A percentile compares a stretch with the other conserved stretches of the same genome.
Evolutionary conservation across 2,888 invertebrate genomes (phyloP).

Genomic region (Caenorhabditis parvicauda): DNA sequence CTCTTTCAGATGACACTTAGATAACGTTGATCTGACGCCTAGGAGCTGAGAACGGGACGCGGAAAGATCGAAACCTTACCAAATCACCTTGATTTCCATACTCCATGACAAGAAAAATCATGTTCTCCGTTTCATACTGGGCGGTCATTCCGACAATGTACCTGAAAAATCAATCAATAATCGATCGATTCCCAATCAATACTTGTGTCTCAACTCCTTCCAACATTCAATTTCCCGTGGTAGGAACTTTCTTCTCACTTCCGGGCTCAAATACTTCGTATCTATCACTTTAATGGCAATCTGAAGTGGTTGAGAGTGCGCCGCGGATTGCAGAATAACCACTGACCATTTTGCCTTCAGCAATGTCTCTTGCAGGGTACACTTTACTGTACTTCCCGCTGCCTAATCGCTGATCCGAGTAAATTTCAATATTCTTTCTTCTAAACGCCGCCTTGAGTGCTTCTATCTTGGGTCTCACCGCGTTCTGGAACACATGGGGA

Average conservation of each 20-base stretch:
- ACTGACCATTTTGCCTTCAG: slow-evolving; percentile 12
- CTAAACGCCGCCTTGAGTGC: slow-evolving; percentile 16
- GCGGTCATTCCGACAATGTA: slow-evolving; percentile 26
- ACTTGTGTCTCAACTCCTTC: slow-evolving; percentile 35
- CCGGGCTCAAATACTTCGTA: slow-evolving; percentile 28
- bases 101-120: slow-evolving; percentile 64
- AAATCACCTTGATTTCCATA: slow-evolving; percentile 65
- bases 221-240: slow-evolving; percentile 54
- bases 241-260: slow-evolving; percentile 48
- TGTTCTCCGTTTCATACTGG: slow-evolving; percentile 32
- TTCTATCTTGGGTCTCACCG: too few species aligned
- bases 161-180: not conserved
- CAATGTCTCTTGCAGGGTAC: slow-evolving; percentile 27
- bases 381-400: slow-evolving; percentile 54
- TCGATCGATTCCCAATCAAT: not conserved
- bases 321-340: too few species aligned
- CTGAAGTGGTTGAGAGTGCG: slow-evolving; percentile 14
- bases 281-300: slow-evolving; percentile 53
- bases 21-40: too few species aligned
- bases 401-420: slow-evolving; percentile 33
- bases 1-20: too few species aligned
- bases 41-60: too few species aligned
- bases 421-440: slow-evolving; percentile 27
- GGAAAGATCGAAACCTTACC: too few species aligned
- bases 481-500: too few species aligned